Conservation (phyloP, 2,797 vertebrate genomes). For the Peromyscus nudipes region DNA sequence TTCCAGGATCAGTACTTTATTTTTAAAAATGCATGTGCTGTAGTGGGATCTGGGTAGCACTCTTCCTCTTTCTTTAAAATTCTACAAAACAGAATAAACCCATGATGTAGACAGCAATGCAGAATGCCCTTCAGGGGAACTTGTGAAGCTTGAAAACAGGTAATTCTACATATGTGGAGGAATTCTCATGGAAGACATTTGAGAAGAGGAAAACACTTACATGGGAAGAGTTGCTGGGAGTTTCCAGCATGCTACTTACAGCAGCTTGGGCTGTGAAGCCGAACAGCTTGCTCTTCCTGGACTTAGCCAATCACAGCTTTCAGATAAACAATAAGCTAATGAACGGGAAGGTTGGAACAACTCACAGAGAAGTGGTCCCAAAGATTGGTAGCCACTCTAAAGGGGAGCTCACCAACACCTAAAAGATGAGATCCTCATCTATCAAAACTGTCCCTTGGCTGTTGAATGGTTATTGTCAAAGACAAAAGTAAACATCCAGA, state of each 20-base stretch:
- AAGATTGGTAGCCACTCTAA: background rate
- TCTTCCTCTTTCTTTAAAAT: background rate
- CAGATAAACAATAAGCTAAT: background rate
- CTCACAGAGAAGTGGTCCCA: background rate
- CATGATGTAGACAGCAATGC: background rate
- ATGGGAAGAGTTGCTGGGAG: background rate
- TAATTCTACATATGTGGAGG: background rate
- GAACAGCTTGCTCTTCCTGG: too few species aligned
- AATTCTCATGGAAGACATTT: background rate
- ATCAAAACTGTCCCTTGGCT: background rate
- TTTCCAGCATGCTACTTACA: background rate
- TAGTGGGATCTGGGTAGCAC: background rate
- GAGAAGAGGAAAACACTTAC: background rate
- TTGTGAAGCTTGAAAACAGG: background rate
- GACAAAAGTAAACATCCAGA: background rate
- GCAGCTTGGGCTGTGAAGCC: accelerated
- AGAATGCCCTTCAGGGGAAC: background rate
- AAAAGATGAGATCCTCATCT: background rate
- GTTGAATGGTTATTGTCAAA: background rate
- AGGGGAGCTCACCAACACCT: background rate
- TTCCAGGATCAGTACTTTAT: background rate
- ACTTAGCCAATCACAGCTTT: background rate
- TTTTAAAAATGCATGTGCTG: background rate
- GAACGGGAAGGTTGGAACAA: background rate
- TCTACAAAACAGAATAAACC: background rate